Percentiles rank a stretch among this genome's conserved stretches.
These are phyloP conservation scores for Chalcis sispes DNA, from an alignment of 2,888 invertebrate species.

Conservation along the genomic window DNA sequence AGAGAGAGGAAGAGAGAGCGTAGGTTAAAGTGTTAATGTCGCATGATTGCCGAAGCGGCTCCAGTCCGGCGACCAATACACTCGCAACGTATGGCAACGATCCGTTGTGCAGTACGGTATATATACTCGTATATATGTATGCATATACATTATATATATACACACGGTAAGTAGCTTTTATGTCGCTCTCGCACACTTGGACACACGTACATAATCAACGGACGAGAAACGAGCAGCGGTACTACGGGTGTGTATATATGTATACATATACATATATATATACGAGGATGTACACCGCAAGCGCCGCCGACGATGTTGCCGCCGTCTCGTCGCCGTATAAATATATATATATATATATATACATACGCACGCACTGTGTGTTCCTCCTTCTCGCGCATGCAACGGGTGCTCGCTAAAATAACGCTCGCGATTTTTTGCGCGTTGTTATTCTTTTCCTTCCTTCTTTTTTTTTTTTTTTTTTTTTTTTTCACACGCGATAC, in stretches of 20 bases:
- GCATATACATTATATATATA: slow-evolving; percentile 40
- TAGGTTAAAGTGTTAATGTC: slow-evolving; percentile 71
- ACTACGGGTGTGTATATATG: neutral
- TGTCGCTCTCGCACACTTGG: neutral
- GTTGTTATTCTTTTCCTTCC: neutral
- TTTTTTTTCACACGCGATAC: too few relatives aligned
- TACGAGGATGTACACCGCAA: neutral
- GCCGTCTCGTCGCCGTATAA: slow-evolving; percentile 15
- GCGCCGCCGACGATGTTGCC: neutral
- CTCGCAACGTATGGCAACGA: too few relatives aligned
- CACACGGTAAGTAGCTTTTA: slow-evolving; percentile 56
- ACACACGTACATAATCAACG: slow-evolving; percentile 15
- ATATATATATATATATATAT: too few relatives aligned
- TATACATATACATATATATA: neutral
- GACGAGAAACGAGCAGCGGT: neutral
- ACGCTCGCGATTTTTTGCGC: too few relatives aligned
- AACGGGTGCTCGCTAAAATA: neutral
- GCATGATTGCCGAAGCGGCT: slow-evolving; percentile 69
- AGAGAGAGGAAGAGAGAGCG: neutral
- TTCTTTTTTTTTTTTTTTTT: neutral
- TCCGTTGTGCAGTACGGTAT: too few relatives aligned
- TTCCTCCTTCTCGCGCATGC: too few relatives aligned
- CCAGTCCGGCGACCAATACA: slow-evolving; percentile 64
- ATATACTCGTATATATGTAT: neutral
- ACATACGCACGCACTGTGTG: too few relatives aligned